A percentile compares a stretch with the other conserved stretches of the same genome.
Conservation (phyloP, 2,113 vertebrate genomes). For the Erythrolamprus reginae region DNA sequence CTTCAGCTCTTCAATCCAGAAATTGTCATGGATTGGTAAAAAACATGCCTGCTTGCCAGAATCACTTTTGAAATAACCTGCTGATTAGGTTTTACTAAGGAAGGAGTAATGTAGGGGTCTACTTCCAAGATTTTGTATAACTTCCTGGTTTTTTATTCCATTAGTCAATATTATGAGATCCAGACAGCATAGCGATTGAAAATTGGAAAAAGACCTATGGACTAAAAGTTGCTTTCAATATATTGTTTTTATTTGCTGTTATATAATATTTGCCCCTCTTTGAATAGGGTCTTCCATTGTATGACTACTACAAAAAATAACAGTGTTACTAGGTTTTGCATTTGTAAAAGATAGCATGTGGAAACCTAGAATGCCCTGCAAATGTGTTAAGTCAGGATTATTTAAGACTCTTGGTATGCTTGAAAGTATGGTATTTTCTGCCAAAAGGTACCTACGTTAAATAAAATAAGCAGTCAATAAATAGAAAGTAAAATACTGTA, state of each 20-base stretch:
- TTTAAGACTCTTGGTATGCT: not conserved
- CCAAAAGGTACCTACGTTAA: not conserved
- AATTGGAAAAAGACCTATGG: not conserved
- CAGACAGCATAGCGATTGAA: not conserved
- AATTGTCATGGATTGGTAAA: not conserved
- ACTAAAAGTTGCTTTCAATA: not conserved
- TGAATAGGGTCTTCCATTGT: not conserved
- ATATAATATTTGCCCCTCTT: not conserved
- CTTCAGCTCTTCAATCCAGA: slow-evolving; percentile 6
- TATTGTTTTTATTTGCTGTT: not conserved
- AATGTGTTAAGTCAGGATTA: not conserved
- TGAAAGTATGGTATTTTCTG: not conserved
- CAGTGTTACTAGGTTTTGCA: not conserved
- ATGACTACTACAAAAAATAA: not conserved
- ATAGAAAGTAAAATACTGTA: not conserved
- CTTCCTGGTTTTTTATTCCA: not conserved
- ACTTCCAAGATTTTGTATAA: not conserved
- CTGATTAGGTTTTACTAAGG: not conserved
- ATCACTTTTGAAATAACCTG: not conserved
- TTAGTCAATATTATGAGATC: not conserved
- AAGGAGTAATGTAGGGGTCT: not conserved
- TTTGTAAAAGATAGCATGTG: not conserved
- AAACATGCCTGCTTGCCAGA: not conserved
- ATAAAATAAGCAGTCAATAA: not conserved
- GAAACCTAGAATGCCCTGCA: not conserved